Conservation (phyloP, 2,113 vertebrate species). For the Saccopteryx leptura region DNA sequence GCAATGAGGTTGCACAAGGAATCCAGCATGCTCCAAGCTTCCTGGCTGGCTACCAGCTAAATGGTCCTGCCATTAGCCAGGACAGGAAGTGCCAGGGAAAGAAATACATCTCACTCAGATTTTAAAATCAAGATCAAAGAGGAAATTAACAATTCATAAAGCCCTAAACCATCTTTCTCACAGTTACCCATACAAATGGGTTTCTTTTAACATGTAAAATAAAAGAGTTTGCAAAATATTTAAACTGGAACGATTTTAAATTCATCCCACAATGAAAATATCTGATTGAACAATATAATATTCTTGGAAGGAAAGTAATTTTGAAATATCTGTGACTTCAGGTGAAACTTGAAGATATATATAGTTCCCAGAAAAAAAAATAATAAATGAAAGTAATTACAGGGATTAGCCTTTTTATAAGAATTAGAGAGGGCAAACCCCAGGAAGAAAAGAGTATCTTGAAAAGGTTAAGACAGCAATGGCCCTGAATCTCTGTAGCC, state of each 20-base stretch:
- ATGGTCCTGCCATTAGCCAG: background rate
- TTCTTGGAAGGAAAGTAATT: conserved; percentile 24
- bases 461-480: conserved; percentile 41
- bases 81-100: background rate
- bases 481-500: background rate
- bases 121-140: conserved; percentile 67
- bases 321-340: background rate
- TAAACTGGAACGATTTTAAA: conserved; percentile 20
- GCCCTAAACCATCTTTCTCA: conserved; percentile 8
- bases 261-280: conserved; percentile 26
- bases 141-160: conserved; percentile 8
- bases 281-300: background rate
- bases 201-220: conserved; percentile 4
- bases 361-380: background rate
- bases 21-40: background rate
- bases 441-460: conserved; percentile 33
- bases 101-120: conserved; percentile 21
- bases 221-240: conserved; percentile 43
- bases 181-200: background rate
- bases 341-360: conserved; percentile 40
- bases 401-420: conserved; percentile 26
- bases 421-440: conserved; percentile 14
- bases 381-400: conserved; percentile 37
- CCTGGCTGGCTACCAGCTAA: conserved; percentile 4
- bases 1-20: background rate